Conservation (phyloP, 2,888 invertebrate species). For the Mystacides longicornis region DNA sequence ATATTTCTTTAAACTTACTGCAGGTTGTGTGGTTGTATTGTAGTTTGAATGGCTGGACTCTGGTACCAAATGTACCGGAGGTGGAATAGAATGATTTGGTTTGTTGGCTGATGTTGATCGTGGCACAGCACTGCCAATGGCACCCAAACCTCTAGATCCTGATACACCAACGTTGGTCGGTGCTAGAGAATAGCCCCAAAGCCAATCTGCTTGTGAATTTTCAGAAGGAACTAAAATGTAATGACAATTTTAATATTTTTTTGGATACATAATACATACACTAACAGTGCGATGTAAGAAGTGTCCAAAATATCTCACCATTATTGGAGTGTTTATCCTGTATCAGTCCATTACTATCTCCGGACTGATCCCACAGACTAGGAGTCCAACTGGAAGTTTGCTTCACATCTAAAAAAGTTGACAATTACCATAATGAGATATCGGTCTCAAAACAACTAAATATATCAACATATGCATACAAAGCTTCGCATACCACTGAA, state of each 20-base stretch:
- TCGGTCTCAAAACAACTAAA: not conserved
- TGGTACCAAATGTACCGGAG: conserved; percentile 29
- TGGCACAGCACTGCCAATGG: conserved; percentile 33
- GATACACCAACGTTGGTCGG: not conserved
- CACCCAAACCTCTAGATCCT: conserved; percentile 23
- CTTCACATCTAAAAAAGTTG: conserved; percentile 7
- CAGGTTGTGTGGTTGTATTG: conserved; percentile 3
- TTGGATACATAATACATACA: not conserved
- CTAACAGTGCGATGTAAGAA: not conserved
- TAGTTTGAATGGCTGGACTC: not conserved
- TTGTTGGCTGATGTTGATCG: conserved; percentile 28
- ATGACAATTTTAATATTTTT: no score
- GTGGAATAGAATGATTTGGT: conserved; percentile 23
- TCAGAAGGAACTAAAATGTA: conserved; percentile 8
- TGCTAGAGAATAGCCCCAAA: conserved; percentile 10
- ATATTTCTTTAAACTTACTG: not conserved
- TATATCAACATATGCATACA: not conserved
- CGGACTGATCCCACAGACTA: conserved; percentile 16
- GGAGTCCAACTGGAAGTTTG: conserved; percentile 13
- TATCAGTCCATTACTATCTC: not conserved
- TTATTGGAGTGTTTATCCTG: not conserved
- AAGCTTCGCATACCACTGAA: not conserved
- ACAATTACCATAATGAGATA: not conserved
- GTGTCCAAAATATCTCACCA: not conserved
- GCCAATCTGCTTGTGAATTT: conserved; percentile 14